Evolutionary conservation across 2,797 vertebrate genomes (phyloP).

Genomic region (Cichlasoma orientale): DNA sequence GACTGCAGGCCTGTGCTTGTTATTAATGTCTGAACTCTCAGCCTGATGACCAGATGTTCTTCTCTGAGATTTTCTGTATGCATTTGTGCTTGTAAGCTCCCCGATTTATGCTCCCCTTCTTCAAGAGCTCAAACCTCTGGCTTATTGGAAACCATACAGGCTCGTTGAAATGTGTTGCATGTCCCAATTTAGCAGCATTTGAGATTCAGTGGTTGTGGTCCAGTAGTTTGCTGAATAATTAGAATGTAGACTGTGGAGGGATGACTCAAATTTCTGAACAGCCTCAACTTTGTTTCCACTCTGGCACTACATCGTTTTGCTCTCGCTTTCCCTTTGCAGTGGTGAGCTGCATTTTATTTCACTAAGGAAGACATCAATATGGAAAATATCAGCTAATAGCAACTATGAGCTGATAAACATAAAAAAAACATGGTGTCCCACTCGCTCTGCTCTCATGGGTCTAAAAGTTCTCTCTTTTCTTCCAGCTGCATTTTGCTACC

Average conservation of each 20-base stretch:
- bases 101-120: not conserved
- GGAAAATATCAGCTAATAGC: not conserved
- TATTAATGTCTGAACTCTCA: not conserved
- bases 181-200: conserved; percentile 14
- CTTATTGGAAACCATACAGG: not conserved
- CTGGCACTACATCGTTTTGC: conserved; percentile 59
- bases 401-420: not conserved
- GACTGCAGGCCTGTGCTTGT: no score
- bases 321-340: conserved; percentile 67
- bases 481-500: conserved; percentile 82
- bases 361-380: conserved; percentile 52
- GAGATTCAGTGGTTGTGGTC: not conserved
- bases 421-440: conserved; percentile 21
- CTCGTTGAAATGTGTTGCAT: not conserved
- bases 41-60: not conserved
- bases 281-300: conserved; percentile 69
- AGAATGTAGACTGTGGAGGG: conserved; percentile 33
- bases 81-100: no score
- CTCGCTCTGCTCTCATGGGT: conserved; percentile 38
- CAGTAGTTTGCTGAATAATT: conserved; percentile 27
- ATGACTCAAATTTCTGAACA: conserved; percentile 65
- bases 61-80: not conserved
- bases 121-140: not conserved
- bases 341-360: conserved; percentile 76
- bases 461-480: conserved; percentile 27